A percentile compares a stretch with the other conserved stretches of the same genome.
These are phyloP conservation scores for Cactoblastis cactorum DNA, from an alignment of 2,888 invertebrate genomes.

Conservation along the genomic window DNA sequence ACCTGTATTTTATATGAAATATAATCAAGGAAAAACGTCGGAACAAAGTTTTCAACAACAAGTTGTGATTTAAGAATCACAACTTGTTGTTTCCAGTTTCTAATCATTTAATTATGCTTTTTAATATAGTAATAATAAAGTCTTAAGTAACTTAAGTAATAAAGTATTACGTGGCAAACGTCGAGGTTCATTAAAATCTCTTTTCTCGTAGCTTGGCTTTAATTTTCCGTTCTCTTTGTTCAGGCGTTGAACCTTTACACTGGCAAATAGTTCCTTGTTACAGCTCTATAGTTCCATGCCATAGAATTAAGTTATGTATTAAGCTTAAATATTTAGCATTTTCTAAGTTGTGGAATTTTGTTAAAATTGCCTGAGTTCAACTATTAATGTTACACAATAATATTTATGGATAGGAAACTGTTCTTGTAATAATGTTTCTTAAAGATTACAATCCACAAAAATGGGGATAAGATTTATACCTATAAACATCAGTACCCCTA, in stretches of 20 bases:
- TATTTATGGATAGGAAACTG: too few species aligned
- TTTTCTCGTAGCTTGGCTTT: conserved; percentile 68
- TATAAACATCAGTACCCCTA: too few species aligned
- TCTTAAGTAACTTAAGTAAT: too few species aligned
- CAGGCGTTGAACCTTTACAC: conserved; percentile 50
- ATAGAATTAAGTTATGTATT: conserved; percentile 19
- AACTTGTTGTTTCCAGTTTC: conserved; percentile 10
- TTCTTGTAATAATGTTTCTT: too few species aligned
- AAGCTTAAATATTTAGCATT: neutral
- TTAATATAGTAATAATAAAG: conserved; percentile 67
- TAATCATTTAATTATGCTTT: conserved; percentile 54
- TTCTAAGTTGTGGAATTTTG: too few species aligned
- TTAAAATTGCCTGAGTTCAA: too few species aligned
- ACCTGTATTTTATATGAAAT: too few species aligned
- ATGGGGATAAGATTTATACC: too few species aligned
- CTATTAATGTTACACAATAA: too few species aligned
- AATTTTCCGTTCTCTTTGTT: conserved; percentile 77
- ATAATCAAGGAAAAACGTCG: too few species aligned
- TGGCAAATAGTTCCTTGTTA: conserved; percentile 48
- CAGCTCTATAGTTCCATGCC: conserved; percentile 30
- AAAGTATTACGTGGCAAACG: conserved; percentile 65
- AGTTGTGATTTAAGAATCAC: too few species aligned
- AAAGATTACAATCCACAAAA: too few species aligned
- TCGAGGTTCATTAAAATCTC: conserved; percentile 73
- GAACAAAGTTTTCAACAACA: neutral